These are phyloP conservation scores for Pteronotus mesoamericanus DNA, from an alignment of 2,797 vertebrate species.

Conservation along the genomic window DNA sequence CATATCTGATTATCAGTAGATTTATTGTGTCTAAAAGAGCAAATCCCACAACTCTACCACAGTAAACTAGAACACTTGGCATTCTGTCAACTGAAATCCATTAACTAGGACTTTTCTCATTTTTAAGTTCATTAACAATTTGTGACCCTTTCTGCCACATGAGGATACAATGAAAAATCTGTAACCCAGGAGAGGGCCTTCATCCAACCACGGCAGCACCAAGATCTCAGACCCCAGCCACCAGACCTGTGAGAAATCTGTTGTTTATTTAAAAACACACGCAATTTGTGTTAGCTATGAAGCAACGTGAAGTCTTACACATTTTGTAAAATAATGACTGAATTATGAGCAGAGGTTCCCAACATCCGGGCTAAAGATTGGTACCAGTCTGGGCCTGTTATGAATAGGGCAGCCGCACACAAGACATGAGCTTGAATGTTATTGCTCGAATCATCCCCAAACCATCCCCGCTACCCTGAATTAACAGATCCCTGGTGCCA, in stretches of 20 bases:
- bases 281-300: background rate
- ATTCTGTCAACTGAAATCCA: background rate
- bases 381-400: no score
- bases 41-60: background rate
- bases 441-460: no score
- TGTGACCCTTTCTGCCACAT: background rate
- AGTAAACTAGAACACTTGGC: background rate
- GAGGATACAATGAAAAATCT: background rate
- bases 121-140: background rate
- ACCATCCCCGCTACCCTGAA: no score
- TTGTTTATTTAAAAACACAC: no score
- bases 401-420: no score
- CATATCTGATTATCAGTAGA: background rate
- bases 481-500: no score
- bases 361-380: no score
- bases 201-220: background rate
- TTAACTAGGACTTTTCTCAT: background rate
- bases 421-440: no score
- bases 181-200: background rate
- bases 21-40: background rate
- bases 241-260: background rate
- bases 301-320: background rate
- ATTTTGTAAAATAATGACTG: background rate
- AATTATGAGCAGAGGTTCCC: background rate
- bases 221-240: background rate